Evolutionary conservation across 2,113 vertebrate genomes (phyloP), one percentile per base, ranked within the genome.

Genomic region (Gobius niger): DNA sequence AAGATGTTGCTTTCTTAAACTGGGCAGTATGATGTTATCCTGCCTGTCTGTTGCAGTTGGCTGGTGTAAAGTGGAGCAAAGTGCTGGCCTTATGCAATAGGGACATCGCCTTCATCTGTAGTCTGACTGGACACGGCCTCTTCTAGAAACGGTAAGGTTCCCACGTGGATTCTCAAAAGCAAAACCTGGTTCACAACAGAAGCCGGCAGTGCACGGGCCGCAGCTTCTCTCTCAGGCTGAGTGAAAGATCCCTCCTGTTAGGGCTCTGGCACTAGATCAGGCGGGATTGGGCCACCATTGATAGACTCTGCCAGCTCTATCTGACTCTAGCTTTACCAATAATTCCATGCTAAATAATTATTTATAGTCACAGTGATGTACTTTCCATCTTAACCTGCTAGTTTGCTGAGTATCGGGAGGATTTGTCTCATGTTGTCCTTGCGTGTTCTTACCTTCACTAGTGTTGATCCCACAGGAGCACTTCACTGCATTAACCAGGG

Each of bases 401-500:
- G 11, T 9, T 72, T 63, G 44, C 50, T 49, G 59, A 53, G 15
- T 68, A 64, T 68, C 77, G 72, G 82, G 14, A 50, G 68, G 65
- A 44, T 57, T 52, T 67, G 42, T 46, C 63, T 5, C 34, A 67
- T 51, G 15, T 53, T 19, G 9, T 52, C 2, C 9, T 60, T 16
- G 40, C 62, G 49, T 47, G 19, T 77, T 75, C 86, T 54, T 91
- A 92, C 91, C 92, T 92, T 91, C 84, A 67, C 87, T 92, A 87
- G 80, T 75, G 76, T 89, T 81, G 85, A 84, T 90, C 84, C 90
- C 91, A 70, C 82, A 70, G 79, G 82, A 91, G 85, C 91, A 86
- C 86, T 91, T 93, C 87, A 92, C 90, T 92, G 91, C 93, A 93
- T 93, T 91, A 93, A 93, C 90, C 85, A 83, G 88, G 88, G 84